Evolutionary conservation across 2,113 vertebrate species (phyloP), one percentile per base, ranked within the genome.

Genomic region (Pitta sordida): DNA sequence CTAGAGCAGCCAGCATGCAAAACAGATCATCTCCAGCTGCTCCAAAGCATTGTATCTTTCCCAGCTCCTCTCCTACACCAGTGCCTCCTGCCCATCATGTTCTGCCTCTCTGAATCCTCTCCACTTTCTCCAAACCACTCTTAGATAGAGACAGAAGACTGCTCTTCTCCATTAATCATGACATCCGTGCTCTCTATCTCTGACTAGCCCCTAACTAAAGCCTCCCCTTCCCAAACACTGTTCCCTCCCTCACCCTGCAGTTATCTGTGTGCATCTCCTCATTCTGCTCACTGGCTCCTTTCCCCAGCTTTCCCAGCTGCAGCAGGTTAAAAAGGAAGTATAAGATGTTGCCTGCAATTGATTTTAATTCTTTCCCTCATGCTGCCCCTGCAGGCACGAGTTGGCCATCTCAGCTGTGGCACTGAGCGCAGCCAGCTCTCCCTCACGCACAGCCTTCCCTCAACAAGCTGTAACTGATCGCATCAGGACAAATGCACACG

Each of bases 331-430:
- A 62, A 91, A 88, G 71, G 79, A 86, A 93, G 70, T 41, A 17
- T 34, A 90, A 87, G 75, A 77, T 83, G 83, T 77, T 90, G 82
- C 65, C 88, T 95, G 87, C 75, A 88, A 83, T 53, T 91, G 90
- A 90, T 94, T 96, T 93, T 83, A 94, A 83, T 95, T 92, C 85
- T 86, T 90, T 88, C 73, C 90, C 71, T 74, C 4, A 13, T 52
- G 76, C 48, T 95, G 91, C 90, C 96, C 94, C 90, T 91, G 85
- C 90, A 95, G 94, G 93, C 91, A 81, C 3, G 10, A 9, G 64
- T 37, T 94, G 63, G 82, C 64, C 90, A 88, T 70, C 60, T 78
- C 68, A 76, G 86, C 76, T 63, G 83, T 76, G 88, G 59, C 88
- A 91, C 71, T 5, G 59, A 32, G 52, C 75, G 59, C 39, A 76